Percentiles rank a stretch among this genome's conserved stretches.
phyloP scores from a whole-genome alignment of 2,113 vertebrate genomes.

The Onychostruthus taczanowskii region DNA sequence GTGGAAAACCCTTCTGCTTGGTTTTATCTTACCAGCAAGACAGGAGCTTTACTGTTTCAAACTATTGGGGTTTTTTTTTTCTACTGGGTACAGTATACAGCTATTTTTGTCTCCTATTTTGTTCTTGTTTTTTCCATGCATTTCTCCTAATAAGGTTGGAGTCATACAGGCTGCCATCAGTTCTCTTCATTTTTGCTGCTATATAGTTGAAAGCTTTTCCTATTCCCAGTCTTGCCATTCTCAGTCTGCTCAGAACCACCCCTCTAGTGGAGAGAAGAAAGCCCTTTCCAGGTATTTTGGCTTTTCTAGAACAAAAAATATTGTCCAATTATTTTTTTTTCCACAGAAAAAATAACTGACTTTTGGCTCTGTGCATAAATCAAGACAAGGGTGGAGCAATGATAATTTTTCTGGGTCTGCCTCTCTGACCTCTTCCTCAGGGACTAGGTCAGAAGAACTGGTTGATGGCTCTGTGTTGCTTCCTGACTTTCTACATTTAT shows the following conservation, averaged over 20 bases:
- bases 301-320: not conserved
- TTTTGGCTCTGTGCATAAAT: not conserved
- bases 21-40: not conserved
- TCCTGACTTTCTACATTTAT: not conserved
- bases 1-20: not conserved
- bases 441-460: not conserved
- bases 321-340: no score
- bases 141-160: not conserved
- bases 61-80: not conserved
- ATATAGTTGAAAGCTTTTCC: not conserved
- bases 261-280: not conserved
- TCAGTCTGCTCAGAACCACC: not conserved
- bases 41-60: not conserved
- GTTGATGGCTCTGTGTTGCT: not conserved
- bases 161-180: not conserved
- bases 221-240: not conserved
- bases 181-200: not conserved
- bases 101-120: not conserved
- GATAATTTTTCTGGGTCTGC: not conserved
- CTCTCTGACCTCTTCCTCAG: not conserved
- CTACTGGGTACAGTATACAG: not conserved
- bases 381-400: not conserved
- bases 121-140: not conserved
- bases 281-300: not conserved
- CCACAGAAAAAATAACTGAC: not conserved